Evolutionary conservation across 2,888 invertebrate species (phyloP).

Genomic region (Andrena fulva): DNA sequence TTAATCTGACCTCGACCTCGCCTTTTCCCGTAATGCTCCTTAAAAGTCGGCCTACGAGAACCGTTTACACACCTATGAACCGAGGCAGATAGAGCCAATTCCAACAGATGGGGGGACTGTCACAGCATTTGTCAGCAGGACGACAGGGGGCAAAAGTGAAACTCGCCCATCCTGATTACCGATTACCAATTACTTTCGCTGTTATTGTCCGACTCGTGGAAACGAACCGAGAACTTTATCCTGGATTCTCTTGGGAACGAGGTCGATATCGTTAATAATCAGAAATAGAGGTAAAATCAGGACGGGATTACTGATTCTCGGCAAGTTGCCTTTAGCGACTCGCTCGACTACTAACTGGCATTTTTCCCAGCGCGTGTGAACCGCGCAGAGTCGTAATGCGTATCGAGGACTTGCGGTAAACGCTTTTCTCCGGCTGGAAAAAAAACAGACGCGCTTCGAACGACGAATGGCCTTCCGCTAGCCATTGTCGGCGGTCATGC

Average conservation of each 20-base stretch:
- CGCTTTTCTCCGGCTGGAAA: conserved; percentile 63
- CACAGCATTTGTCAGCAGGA: too few species aligned
- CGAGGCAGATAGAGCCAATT: too few species aligned
- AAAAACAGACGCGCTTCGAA: conserved; percentile 65
- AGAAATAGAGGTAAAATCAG: conserved; percentile 30
- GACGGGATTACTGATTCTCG: conserved; percentile 52
- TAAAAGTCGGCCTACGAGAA: conserved; percentile 43
- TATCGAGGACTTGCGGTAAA: conserved; percentile 69
- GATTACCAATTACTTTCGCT: too few species aligned
- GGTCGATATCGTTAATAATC: conserved; percentile 29
- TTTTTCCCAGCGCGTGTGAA: conserved; percentile 71
- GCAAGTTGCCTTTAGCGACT: conserved; percentile 61
- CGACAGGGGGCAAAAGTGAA: too few species aligned
- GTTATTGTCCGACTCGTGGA: background rate
- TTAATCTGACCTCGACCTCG: conserved; percentile 60
- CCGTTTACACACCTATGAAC: conserved; percentile 27
- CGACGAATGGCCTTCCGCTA: conserved; percentile 69
- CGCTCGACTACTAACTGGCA: conserved; percentile 56
- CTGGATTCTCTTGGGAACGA: conserved; percentile 20
- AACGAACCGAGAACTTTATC: background rate
- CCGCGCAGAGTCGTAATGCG: conserved; percentile 55
- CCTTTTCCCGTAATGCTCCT: conserved; percentile 45
- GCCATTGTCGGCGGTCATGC: conserved; percentile 77
- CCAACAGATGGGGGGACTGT: too few species aligned
- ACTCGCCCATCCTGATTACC: too few species aligned